Evolutionary conservation across 1,140 invertebrate species (phyloP).

Genomic region (Drosophila grimshawi): DNA sequence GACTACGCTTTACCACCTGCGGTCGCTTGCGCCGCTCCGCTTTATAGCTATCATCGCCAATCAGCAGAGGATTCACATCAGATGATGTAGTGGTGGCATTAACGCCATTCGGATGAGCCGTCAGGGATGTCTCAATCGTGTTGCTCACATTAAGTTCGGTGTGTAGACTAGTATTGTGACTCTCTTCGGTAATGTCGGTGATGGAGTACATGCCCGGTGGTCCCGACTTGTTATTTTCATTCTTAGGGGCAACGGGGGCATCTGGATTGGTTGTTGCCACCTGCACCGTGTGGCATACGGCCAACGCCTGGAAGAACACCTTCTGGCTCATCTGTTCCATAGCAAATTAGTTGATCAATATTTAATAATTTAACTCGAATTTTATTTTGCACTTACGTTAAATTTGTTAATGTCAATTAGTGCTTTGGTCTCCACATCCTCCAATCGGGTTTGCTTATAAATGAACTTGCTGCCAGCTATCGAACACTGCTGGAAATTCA

Average conservation of each 20-base stretch:
- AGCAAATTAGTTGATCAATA: too few species aligned
- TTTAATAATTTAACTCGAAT: too few species aligned
- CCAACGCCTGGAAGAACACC: constrained; percentile 89
- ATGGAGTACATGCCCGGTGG: constrained; percentile 75
- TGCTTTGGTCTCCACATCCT: constrained; percentile 81
- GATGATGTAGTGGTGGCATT: constrained; percentile 48
- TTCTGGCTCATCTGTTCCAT: constrained; percentile 46
- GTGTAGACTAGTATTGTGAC: constrained; percentile 79
- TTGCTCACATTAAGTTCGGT: constrained; percentile 72
- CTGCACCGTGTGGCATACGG: constrained; percentile 92
- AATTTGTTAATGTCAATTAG: constrained; percentile 81
- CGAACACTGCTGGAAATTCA: constrained; percentile 98
- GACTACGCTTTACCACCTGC: constrained; percentile 75
- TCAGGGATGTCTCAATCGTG: constrained; percentile 67
- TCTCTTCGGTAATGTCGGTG: constrained; percentile 80
- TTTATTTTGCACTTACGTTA: constrained; percentile 55
- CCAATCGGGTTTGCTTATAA: constrained; percentile 65
- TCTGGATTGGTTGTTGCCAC: constrained; percentile 83
- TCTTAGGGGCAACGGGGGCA: constrained; percentile 10
- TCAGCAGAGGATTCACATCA: constrained; percentile 75
- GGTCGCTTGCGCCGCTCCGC: constrained; percentile 75
- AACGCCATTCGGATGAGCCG: constrained; percentile 65
- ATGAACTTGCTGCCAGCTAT: constrained; percentile 93
- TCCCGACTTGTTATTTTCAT: constrained; percentile 60
- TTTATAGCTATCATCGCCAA: constrained; percentile 54